Base-by-base conservation (phyloP, 2,888 invertebrate species). In the Celastrina argiolus region DNA sequence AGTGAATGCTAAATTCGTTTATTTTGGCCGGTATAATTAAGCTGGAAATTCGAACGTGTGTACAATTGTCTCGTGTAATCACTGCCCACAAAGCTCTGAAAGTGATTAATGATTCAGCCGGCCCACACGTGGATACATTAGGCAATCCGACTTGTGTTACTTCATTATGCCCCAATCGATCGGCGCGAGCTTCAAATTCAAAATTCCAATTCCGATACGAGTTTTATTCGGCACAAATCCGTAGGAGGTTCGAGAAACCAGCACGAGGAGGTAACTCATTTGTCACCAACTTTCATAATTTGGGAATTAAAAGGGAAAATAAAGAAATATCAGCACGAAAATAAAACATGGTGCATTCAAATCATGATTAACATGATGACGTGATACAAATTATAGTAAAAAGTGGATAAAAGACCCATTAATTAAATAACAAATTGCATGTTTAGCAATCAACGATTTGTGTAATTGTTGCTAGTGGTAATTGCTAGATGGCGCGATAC, bases 91-190 rank as follows among this genome's bases (percentile, higher is more conserved):
- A 79, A 77, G 34, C 59, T 59, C 59, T 68, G 76, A 80, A 79
- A 72, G 73, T 85, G 85, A 86, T 85, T 83, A 83, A 86, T 86
- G 80, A 76, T 78, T 74, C 77, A 70, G 72, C 68, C 74, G 69
- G 70, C 69, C 61, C 26, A 65, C 66, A 66, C 69, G 61, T 61
- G 67, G 61, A 68, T 72, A 72, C 68, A 59, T 66, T 68, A 65
- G 64, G 64, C 63, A 66, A 75, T 74, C 72, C 67, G 69, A 70
- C 68, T 70, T 69, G 74, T 71, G 74, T 66, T 61, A 51, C 61
- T 63, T 68, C 56, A 68, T 66, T 68, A 58, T 56, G 41, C 39
- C 22, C 26, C 51, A 14, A 65, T 65, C 65, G 65, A 65, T 65
- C 56, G 39, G 28, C 36, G 39, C 39, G 26, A 56, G 61, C 61